Evolutionary conservation across 2,888 invertebrate genomes (phyloP), one percentile per base, ranked within the genome.

Genomic region (Ennomos fuscantarius): DNA sequence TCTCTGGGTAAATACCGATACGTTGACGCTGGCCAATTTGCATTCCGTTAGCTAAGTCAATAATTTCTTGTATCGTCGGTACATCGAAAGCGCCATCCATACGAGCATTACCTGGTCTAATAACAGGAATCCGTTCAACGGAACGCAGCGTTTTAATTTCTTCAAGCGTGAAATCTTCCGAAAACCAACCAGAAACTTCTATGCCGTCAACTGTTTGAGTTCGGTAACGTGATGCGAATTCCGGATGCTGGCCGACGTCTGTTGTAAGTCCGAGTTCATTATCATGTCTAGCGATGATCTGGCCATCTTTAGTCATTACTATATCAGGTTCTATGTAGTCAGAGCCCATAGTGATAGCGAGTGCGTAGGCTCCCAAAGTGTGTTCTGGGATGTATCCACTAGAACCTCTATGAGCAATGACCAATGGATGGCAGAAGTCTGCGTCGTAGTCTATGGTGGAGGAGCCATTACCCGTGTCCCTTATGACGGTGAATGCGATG

Each of bases 331-430:
- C 91, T 5, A 92, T 75, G 63, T 87, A 91, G 63, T 92, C 90
- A 1, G 89, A 77, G 2, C 89, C 90, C 87, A 90, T 86, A 9
- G 84, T 85, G 55, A 88, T 79, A 12, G 91, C 89, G 2, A 92
- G 78, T 3, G 90, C 84, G 59, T 90, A 90, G 1, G 90, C 80
- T 1, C 88, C 90, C 8, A 92, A 79, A 0, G 90, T 92, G 57
- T 92, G 90, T 63, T 92, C 90, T 0, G 90, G 91, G 8, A 84
- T 78, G 60, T 92, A 92, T 1, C 90, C 91, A 49, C 90, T 89
- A 24, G 91, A 85, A 0, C 91, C 91, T 9, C 91, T 78, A 63
- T 92, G 91, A 0, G 87, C 90, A 39, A 92, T 86, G 1, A 89
- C 74, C 8, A 86, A 60, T 0, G 87, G 89, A 13, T 76, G 70